Conservation (phyloP, 2,797 vertebrate species). For the Siniperca scherzeri region DNA sequence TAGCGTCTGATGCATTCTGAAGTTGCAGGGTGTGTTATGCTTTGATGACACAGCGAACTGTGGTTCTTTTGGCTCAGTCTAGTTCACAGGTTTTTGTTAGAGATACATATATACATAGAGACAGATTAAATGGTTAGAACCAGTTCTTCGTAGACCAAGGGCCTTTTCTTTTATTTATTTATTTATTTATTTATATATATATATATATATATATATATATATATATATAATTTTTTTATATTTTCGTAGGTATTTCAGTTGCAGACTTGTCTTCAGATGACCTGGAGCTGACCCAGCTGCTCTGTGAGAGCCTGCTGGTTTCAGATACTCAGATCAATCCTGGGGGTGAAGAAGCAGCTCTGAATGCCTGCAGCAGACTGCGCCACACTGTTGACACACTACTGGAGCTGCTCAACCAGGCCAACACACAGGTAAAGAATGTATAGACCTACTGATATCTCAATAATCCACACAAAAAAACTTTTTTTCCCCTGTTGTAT, state of each 20-base stretch:
- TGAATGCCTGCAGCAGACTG: conserved; percentile 87
- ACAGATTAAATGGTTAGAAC: background rate
- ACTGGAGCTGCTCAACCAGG: conserved; percentile 91
- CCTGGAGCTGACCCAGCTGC: conserved; percentile 90
- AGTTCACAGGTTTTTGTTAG: background rate
- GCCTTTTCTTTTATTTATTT: background rate
- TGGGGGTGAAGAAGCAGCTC: conserved; percentile 88
- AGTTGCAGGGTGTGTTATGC: background rate
- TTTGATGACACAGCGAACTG: background rate
- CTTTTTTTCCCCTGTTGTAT: no score
- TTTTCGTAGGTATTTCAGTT: conserved; percentile 61
- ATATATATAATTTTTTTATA: background rate
- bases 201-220: no score
- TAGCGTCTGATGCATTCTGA: background rate
- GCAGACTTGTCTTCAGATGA: conserved; percentile 79
- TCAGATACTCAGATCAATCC: conserved; percentile 84
- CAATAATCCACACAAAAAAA: background rate
- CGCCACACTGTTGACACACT: conserved; percentile 89
- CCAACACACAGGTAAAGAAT: conserved; percentile 88
- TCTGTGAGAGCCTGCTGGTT: conserved; percentile 93
- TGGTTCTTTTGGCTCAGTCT: background rate
- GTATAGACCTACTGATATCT: background rate
- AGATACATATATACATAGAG: background rate
- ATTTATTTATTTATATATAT: no score
- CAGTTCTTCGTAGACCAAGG: background rate